These are phyloP conservation scores for Microcebus ravelobensis DNA, from an alignment of 2,113 vertebrate species.

Conservation along the genomic window DNA sequence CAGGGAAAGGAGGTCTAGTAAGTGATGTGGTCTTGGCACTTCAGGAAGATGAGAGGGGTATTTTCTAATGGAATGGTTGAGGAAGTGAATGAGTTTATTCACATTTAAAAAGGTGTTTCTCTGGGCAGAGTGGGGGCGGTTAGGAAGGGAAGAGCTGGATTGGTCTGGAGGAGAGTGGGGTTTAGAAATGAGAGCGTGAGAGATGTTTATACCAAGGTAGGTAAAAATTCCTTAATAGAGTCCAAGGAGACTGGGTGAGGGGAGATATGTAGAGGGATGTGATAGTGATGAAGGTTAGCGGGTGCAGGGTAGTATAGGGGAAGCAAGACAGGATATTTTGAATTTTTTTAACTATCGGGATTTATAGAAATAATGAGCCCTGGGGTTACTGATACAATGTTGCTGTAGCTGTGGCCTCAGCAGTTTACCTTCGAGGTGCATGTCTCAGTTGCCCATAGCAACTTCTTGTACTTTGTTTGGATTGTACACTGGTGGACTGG, in stretches of 20 bases:
- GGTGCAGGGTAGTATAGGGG: background rate
- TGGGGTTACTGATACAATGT: background rate
- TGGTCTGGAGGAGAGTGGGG: background rate
- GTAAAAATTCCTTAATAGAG: background rate
- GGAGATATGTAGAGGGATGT: background rate
- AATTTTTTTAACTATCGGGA: background rate
- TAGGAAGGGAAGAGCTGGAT: background rate
- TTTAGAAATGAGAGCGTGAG: background rate
- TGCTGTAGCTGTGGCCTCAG: background rate
- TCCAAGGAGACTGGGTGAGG: background rate
- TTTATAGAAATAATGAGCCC: background rate
- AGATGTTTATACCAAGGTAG: background rate
- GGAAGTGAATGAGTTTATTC: background rate
- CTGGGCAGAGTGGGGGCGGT: background rate
- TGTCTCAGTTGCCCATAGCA: background rate
- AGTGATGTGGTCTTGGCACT: background rate
- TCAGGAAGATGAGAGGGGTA: background rate
- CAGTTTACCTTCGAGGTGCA: background rate
- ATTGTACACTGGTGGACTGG: background rate
- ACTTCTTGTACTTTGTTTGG: background rate
- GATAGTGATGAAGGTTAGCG: background rate
- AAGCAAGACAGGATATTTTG: background rate
- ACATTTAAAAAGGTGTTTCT: background rate
- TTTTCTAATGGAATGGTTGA: constrained; percentile 9
- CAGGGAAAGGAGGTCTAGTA: background rate